Conservation (phyloP, 2,797 vertebrate genomes). For the Emydoidea blandingii region DNA sequence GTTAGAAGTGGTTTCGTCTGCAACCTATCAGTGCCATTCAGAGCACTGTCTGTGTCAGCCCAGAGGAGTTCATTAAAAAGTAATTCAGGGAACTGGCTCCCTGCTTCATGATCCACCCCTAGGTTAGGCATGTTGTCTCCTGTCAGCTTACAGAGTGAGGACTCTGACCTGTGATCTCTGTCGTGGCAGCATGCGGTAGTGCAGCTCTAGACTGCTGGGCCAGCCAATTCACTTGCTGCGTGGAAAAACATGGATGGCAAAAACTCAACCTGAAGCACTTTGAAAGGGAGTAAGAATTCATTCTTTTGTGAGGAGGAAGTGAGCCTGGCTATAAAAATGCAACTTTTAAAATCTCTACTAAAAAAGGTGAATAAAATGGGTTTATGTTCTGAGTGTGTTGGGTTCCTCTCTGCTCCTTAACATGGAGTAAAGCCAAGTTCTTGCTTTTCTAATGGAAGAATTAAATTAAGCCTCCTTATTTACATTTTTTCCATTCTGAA, state of each 20-base stretch:
- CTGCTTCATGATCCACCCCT: neutral
- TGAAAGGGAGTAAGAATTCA: neutral
- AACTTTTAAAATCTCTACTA: neutral
- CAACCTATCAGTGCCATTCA: neutral
- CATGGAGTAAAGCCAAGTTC: neutral
- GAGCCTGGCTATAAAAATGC: neutral
- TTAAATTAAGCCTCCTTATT: neutral
- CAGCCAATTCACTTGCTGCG: neutral
- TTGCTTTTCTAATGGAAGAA: neutral
- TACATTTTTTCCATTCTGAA: neutral
- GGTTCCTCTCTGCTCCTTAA: neutral
- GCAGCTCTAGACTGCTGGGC: neutral
- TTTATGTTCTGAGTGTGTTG: neutral
- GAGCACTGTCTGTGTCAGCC: too few relatives aligned
- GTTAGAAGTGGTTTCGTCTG: neutral
- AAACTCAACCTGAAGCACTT: neutral
- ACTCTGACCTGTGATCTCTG: accelerated
- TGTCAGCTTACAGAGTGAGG: neutral
- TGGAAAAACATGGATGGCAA: neutral
- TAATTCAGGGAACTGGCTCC: neutral
- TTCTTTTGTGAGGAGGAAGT: neutral
- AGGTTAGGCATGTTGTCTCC: neutral
- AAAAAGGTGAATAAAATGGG: neutral
- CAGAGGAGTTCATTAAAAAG: neutral
- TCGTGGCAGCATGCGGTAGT: accelerated